Base-by-base conservation (phyloP, 2,113 vertebrate genomes). In the Papio anubis region DNA sequence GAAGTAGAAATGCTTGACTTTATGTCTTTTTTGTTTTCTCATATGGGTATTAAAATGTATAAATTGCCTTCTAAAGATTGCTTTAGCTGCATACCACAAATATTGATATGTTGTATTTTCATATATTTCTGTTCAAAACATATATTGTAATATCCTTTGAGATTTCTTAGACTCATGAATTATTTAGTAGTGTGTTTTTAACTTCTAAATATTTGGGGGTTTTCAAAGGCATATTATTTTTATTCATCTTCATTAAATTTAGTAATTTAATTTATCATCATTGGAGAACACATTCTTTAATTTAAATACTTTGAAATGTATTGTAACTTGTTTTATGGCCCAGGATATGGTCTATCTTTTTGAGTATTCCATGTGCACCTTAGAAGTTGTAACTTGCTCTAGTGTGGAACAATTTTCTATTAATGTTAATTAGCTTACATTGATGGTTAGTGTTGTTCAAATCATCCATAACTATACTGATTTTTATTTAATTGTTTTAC, bases 251-350 rank as follows among this genome's bases (percentile, higher is more conserved):
- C 93, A 87, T 55, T 76, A 82, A 20, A 38, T 48, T 18, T 17
- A 88, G 21, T 76, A 43, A 45, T 68, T 75, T 66, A 68, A 25
- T 93, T 81, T 73, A 20, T 91, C n/a, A 48, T 75, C 11, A 6
- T 38, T 88, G 72, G 40, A 93, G 4, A 87, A 61, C 18, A 50
- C 3, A 79, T 5, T 78, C 13, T 73, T 88, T 83, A 88, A 95
- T 93, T 92, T 50, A 64, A 93, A 59, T 75, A 21, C 27, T 90
- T 88, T 78, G 40, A 84, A 84, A 88, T 80, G 64, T 86, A 94
- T 32, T 57, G 11, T 70, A 90, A 50, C 30, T 73, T 92, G 7
- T 64, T 80, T 96, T 75, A 32, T 80, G 48, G 8, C 8, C 50
- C 3, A 87, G 50, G 59, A 64, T 83, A 23, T 48, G 10, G 61